Evolutionary conservation across 1,140 invertebrate genomes (phyloP).

Genomic region (Lithobius niger): DNA sequence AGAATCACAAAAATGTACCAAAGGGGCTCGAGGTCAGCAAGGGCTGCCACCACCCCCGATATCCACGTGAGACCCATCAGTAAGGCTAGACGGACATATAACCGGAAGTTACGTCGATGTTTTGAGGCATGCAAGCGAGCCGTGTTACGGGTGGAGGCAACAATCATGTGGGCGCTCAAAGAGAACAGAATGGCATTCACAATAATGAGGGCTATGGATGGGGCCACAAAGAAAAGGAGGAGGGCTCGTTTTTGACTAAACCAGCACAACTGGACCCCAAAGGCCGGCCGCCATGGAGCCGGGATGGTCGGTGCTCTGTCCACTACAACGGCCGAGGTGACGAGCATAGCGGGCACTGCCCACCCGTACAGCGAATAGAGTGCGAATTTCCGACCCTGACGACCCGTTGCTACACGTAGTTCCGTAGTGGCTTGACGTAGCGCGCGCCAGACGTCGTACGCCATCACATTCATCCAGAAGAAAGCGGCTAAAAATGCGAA

Average conservation of each 20-base stretch:
- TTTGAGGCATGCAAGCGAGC: conserved; percentile 24
- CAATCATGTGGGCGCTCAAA: conserved; percentile 38
- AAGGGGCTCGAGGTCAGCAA: conserved; percentile 31
- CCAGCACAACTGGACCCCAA: conserved; percentile 35
- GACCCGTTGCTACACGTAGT: conserved; percentile 26
- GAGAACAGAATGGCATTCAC: conserved; percentile 39
- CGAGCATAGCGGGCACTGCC: conserved; percentile 36
- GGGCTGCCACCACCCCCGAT: conserved; percentile 38
- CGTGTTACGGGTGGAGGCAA: conserved; percentile 32
- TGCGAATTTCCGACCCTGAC: conserved; percentile 30
- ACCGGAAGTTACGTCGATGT: conserved; percentile 27
- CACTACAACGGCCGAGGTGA: conserved; percentile 33
- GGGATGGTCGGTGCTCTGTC: conserved; percentile 25
- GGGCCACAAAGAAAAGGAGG: conserved; percentile 39
- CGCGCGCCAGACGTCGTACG: conserved; percentile 43
- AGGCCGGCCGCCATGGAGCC: conserved; percentile 2
- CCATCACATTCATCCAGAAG: conserved; percentile 45
- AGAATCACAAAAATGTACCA: conserved; percentile 40
- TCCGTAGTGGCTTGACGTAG: conserved; percentile 37
- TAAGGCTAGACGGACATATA: conserved; percentile 43
- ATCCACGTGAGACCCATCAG: conserved; percentile 41
- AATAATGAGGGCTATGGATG: conserved; percentile 35
- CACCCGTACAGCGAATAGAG: conserved; percentile 41
- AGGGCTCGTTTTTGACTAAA: conserved; percentile 38
- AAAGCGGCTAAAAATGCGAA: conserved; percentile 39